Conservation (phyloP, 2,797 vertebrate species). For the Sebastes kiyomatsui region DNA sequence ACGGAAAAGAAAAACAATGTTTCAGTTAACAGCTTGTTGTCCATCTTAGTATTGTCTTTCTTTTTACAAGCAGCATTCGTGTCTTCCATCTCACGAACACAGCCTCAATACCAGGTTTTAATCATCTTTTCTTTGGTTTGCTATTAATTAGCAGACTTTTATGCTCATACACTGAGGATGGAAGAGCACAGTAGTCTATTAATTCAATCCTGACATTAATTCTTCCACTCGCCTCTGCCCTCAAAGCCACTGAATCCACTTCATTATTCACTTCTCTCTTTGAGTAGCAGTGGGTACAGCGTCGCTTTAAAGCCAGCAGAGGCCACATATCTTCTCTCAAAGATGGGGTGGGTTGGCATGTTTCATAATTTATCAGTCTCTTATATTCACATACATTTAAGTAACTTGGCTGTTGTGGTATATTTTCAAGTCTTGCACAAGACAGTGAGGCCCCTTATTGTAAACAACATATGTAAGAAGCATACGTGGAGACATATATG, state of each 20-base stretch:
- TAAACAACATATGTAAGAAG: too few relatives aligned
- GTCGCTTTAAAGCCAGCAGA: not conserved
- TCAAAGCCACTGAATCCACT: slow-evolving; percentile 42
- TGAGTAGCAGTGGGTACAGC: not conserved
- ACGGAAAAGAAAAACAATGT: slow-evolving; percentile 26
- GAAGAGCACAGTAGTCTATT: slow-evolving; percentile 38
- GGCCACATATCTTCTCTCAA: not conserved
- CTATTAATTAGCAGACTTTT: slow-evolving; percentile 73
- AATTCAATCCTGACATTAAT: slow-evolving; percentile 60
- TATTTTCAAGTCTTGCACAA: too few relatives aligned
- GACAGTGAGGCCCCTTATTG: too few relatives aligned
- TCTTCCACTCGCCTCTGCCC: slow-evolving; percentile 31
- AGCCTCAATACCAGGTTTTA: slow-evolving; percentile 43
- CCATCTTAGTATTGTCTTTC: slow-evolving; percentile 55
- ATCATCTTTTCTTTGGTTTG: slow-evolving; percentile 66
- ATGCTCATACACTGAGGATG: slow-evolving; percentile 27
- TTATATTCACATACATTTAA: not conserved
- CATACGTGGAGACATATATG: too few relatives aligned
- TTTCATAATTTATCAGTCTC: not conserved
- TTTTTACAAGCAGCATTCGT: slow-evolving; percentile 56
- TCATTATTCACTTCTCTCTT: slow-evolving; percentile 50
- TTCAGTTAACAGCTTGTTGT: slow-evolving; percentile 50
- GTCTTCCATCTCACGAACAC: slow-evolving; percentile 65
- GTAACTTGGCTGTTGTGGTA: not conserved
- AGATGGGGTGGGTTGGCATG: not conserved